These are phyloP conservation scores for Triplophysa dalaica DNA, from an alignment of 2,113 vertebrate species.

Conservation along the genomic window DNA sequence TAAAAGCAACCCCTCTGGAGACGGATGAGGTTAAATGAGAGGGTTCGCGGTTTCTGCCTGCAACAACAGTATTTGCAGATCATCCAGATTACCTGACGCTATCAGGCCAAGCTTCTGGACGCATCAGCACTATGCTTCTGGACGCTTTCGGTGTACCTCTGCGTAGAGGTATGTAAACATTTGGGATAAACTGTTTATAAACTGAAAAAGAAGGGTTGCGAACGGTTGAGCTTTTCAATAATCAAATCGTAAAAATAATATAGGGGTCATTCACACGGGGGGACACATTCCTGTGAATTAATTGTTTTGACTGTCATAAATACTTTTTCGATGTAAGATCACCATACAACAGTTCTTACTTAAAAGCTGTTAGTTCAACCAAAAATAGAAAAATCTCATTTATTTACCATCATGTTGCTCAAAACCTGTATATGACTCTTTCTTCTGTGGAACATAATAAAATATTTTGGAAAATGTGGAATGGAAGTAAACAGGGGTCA, in stretches of 20 bases:
- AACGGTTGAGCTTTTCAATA: background rate
- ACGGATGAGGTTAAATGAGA: conserved; percentile 82
- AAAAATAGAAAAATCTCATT: too few species aligned
- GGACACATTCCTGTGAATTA: too few species aligned
- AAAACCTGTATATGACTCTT: too few species aligned
- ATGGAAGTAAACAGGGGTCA: too few species aligned
- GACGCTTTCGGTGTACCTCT: conserved; percentile 25
- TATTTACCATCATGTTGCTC: too few species aligned
- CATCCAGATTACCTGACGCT: conserved; percentile 21
- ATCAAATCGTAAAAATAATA: background rate
- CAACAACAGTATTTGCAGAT: conserved; percentile 68
- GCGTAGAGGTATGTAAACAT: conserved; percentile 7
- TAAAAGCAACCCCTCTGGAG: conserved; percentile 86
- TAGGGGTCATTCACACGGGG: too few species aligned
- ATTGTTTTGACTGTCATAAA: too few species aligned
- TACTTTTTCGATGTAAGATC: too few species aligned
- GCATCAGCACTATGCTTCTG: conserved; percentile 33
- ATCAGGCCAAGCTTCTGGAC: conserved; percentile 60
- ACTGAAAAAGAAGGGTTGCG: background rate
- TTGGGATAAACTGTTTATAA: conserved; percentile 28
- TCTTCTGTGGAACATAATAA: too few species aligned
- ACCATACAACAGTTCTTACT: too few species aligned
- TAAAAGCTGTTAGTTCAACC: too few species aligned
- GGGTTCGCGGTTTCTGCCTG: conserved; percentile 69
- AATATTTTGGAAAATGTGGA: too few species aligned